A percentile compares a stretch with the other conserved stretches of the same genome.
Evolutionary conservation across 2,888 invertebrate genomes (phyloP).

Genomic region (Orthonychiurus folsomi): DNA sequence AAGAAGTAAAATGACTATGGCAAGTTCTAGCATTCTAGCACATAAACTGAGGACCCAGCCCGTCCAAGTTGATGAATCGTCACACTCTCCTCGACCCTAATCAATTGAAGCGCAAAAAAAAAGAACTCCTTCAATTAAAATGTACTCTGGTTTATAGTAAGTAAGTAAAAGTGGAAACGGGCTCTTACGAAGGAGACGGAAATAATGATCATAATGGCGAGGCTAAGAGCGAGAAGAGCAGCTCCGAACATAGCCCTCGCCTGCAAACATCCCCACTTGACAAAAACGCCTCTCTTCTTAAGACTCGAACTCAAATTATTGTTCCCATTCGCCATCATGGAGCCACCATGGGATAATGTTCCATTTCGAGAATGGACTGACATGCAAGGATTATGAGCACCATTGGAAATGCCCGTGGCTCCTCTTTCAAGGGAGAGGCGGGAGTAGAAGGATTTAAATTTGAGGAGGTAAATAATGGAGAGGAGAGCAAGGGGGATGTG

Average conservation of each 20-base stretch:
- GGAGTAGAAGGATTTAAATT: conserved; percentile 40
- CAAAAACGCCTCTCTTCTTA: conserved; percentile 39
- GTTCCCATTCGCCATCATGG: conserved; percentile 31
- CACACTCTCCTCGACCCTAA: conserved; percentile 40
- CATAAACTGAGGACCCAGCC: conserved; percentile 41
- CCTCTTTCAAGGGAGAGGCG: conserved; percentile 38
- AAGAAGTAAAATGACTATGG: conserved; percentile 42
- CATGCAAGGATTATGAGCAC: conserved; percentile 27
- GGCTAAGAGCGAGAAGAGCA: conserved; percentile 39
- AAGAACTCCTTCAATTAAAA: no score
- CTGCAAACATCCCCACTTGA: conserved; percentile 41
- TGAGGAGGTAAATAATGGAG: conserved; percentile 39
- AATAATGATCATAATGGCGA: conserved; percentile 41
- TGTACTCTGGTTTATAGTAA: no score
- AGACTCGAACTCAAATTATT: conserved; percentile 35
- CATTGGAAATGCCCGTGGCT: conserved; percentile 25
- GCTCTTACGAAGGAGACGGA: conserved; percentile 40
- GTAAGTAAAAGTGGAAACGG: no score
- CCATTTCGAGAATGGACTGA: conserved; percentile 26
- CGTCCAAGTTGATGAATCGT: conserved; percentile 39
- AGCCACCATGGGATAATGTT: conserved; percentile 24
- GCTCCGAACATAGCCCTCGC: conserved; percentile 41
- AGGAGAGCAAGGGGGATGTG: conserved; percentile 39
- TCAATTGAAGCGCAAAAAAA: background rate
- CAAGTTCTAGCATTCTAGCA: conserved; percentile 41